Percentiles rank a stretch among this genome's conserved stretches.
Evolutionary conservation across 1,140 invertebrate species (phyloP).

Genomic region (Gyrodactylus bullatarudis): DNA sequence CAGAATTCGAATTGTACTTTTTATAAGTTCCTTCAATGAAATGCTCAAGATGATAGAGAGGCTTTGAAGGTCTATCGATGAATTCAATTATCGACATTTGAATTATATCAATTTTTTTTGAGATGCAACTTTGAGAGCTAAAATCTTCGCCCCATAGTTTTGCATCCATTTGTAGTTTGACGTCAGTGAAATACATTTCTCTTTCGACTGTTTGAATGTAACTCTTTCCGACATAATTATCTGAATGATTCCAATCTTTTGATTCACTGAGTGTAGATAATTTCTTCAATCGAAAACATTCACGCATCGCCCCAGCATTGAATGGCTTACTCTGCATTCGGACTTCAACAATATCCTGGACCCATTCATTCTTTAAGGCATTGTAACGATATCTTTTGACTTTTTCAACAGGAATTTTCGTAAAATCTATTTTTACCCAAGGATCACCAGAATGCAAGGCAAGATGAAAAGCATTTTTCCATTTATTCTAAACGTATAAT

Average conservation of each 20-base stretch:
- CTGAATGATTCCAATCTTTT: slow-evolving; percentile 18
- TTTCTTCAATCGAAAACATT: slow-evolving; percentile 23
- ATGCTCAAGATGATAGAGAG: slow-evolving; percentile 27
- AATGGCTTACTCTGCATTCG: neutral
- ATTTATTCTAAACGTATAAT: no score
- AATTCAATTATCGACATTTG: slow-evolving; percentile 29
- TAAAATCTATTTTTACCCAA: neutral
- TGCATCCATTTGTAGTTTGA: slow-evolving; percentile 28
- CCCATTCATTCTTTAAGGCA: neutral
- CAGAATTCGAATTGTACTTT: slow-evolving; percentile 31
- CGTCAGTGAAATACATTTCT: slow-evolving; percentile 27
- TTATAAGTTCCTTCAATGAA: slow-evolving; percentile 29
- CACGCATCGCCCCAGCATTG: neutral
- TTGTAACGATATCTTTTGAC: neutral
- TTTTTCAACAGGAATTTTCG: neutral
- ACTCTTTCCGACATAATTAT: slow-evolving; percentile 26
- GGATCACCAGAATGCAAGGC: no score
- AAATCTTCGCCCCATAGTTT: slow-evolving; percentile 30
- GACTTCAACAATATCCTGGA: neutral
- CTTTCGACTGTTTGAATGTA: slow-evolving; percentile 24
- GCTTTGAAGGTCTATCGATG: slow-evolving; percentile 20
- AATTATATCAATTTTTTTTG: slow-evolving; percentile 21
- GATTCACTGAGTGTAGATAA: slow-evolving; percentile 18
- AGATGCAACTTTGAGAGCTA: slow-evolving; percentile 20
- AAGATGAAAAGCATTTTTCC: no score